Evolutionary conservation across 2,888 invertebrate genomes (phyloP).

Genomic region (Leptura quadrifasciata): DNA sequence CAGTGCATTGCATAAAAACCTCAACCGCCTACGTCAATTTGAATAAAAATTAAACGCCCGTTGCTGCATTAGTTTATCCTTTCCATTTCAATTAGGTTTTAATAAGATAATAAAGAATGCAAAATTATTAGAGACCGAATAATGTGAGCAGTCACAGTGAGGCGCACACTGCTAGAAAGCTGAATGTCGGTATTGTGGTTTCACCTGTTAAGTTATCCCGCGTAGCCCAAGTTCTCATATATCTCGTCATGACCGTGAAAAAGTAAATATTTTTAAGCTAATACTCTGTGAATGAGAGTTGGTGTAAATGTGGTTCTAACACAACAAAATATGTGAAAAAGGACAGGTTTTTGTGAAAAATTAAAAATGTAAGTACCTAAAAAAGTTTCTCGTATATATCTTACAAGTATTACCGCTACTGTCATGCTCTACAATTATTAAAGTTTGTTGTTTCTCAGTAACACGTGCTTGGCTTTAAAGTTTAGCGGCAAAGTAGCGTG

Average conservation of each 20-base stretch:
- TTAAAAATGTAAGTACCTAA: conserved; percentile 20
- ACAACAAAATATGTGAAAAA: conserved; percentile 14
- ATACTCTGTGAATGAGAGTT: conserved; percentile 14
- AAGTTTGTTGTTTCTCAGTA: not conserved
- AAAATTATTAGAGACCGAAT: conserved; percentile 54
- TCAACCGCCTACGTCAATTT: conserved; percentile 21
- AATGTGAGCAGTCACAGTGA: conserved; percentile 27
- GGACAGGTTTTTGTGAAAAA: not conserved
- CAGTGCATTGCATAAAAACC: conserved; percentile 5
- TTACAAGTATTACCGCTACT: not conserved
- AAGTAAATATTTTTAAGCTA: conserved; percentile 25
- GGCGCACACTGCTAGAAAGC: conserved; percentile 17
- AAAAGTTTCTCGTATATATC: not conserved
- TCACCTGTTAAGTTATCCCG: conserved; percentile 39
- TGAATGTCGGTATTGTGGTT: conserved; percentile 21
- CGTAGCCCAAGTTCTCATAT: conserved; percentile 8
- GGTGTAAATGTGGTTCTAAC: conserved; percentile 11
- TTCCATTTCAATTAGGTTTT: conserved; percentile 46
- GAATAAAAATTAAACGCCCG: conserved; percentile 23
- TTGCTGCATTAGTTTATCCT: conserved; percentile 29
- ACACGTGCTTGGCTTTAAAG: conserved; percentile 13
- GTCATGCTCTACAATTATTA: not conserved
- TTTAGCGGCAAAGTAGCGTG: not conserved
- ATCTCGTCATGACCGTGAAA: conserved; percentile 43
- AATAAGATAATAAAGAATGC: conserved; percentile 56